Evolutionary conservation across 2,113 vertebrate genomes (phyloP).

Genomic region (Peromyscus californicus): DNA sequence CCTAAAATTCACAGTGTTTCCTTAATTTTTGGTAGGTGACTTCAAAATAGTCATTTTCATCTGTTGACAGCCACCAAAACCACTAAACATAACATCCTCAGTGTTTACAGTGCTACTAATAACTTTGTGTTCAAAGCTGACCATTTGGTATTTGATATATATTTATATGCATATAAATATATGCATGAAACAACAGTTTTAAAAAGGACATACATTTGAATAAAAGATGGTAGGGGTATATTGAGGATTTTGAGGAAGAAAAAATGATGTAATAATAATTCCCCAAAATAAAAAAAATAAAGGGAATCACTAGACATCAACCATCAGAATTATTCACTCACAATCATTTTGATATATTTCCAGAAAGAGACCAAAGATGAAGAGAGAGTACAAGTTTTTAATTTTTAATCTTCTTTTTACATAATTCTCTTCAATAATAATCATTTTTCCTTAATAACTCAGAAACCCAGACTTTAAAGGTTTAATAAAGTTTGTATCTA

Average conservation of each 20-base stretch:
- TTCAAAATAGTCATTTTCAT: slow-evolving; percentile 3
- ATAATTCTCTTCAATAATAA: slow-evolving; percentile 2
- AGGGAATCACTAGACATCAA: neutral
- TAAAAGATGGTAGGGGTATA: neutral
- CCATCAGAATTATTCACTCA: neutral
- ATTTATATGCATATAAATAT: neutral
- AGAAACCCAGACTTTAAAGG: neutral
- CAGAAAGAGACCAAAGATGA: neutral
- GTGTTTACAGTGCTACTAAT: neutral
- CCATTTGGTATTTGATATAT: neutral
- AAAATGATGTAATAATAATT: neutral
- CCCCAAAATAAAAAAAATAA: neutral
- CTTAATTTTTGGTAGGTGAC: neutral
- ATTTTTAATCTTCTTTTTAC: neutral
- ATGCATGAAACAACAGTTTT: neutral
- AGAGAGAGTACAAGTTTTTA: neutral
- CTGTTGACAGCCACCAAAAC: neutral
- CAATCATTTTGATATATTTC: neutral
- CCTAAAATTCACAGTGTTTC: neutral
- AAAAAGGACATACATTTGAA: neutral
- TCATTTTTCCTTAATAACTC: neutral
- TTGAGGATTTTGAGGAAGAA: neutral
- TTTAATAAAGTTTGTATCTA: neutral
- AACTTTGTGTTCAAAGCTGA: neutral
- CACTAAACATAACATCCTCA: neutral